phyloP scores from a whole-genome alignment of 1,140 invertebrate genomes.

The Druon quercuslanigerum region DNA sequence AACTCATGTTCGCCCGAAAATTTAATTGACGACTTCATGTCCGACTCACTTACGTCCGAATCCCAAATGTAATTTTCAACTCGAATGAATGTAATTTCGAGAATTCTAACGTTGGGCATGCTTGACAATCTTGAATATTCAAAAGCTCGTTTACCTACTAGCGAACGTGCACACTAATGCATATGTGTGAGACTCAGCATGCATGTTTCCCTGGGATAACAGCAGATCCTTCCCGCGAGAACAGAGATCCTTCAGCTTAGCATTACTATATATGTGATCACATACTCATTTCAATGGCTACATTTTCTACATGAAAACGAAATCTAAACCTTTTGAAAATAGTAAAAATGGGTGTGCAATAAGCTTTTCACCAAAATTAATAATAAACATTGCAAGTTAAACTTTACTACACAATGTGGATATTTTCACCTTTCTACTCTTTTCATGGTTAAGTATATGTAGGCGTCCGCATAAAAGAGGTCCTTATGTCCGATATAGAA shows the following conservation, averaged over 20 bases:
- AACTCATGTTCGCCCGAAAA: background rate
- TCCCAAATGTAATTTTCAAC: conserved; percentile 30
- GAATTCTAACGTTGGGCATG: conserved; percentile 22
- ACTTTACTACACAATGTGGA: no score
- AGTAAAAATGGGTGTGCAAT: no score
- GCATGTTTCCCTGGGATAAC: conserved; percentile 8
- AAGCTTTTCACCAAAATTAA: no score
- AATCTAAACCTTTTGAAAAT: no score
- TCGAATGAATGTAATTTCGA: conserved; percentile 28
- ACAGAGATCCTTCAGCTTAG: conserved; percentile 14
- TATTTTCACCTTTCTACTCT: no score
- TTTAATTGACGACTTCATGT: conserved; percentile 17
- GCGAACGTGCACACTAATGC: background rate
- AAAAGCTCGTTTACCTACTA: conserved; percentile 33
- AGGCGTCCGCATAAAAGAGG: no score
- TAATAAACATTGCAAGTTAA: no score
- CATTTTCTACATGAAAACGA: no score
- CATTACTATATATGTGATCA: background rate
- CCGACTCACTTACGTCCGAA: conserved; percentile 22
- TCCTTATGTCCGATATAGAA: no score
- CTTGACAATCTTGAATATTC: conserved; percentile 43
- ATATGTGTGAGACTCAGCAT: conserved; percentile 15
- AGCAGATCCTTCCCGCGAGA: conserved; percentile 20
- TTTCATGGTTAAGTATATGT: no score
- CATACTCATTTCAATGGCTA: no score